Evolutionary conservation across 2,113 vertebrate genomes (phyloP), one percentile per base, ranked within the genome.

Genomic region (Coptodon rendalli): DNA sequence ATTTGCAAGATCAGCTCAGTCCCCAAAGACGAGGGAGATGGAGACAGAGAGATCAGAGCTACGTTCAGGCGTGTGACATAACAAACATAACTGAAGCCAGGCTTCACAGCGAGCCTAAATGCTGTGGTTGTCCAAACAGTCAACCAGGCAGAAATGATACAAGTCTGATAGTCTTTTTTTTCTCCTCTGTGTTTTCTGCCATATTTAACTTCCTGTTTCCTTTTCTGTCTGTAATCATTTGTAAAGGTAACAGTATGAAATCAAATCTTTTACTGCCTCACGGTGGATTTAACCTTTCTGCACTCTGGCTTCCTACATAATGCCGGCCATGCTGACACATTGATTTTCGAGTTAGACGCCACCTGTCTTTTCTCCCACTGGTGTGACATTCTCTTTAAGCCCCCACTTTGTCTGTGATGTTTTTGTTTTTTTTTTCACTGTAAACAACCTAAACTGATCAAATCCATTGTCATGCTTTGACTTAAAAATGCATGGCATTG

Each of bases 31-130:
- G 3, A 79, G 80, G 40, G 82, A 89, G 76, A 81, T 27, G 73
- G 86, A 89, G 80, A 88, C 86, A 17, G 57, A 88, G 54, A 80
- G 71, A 86, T 84, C 57, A 61, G 80, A 85, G 38, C 82, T 31
- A 48, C 27, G 80, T 63, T 90, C 63, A 11, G 14, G 57, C 63
- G 52, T 45, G 73, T 61, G 73, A 81, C 48, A 81, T 57, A 83
- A 86, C 82, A 86, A 91, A 86, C 63, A 27, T 31, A 66, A 22
- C 53, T 40, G 27, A 61, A 86, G 27, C 81, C 45, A 38, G 68
- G 45, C 22, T 54, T 50, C 22, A 80, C 50, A 45, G 54, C 45
- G 59, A 89, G 81, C 29, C 63, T 34, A 87, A 79, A 89, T 14
- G n/a, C 73, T 24, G 38, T 17, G 40, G 9, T 53, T 88, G 29